Evolutionary conservation across 2,888 invertebrate genomes (phyloP), one percentile per base, ranked within the genome.

Genomic region (Himalopsyche japonica): DNA sequence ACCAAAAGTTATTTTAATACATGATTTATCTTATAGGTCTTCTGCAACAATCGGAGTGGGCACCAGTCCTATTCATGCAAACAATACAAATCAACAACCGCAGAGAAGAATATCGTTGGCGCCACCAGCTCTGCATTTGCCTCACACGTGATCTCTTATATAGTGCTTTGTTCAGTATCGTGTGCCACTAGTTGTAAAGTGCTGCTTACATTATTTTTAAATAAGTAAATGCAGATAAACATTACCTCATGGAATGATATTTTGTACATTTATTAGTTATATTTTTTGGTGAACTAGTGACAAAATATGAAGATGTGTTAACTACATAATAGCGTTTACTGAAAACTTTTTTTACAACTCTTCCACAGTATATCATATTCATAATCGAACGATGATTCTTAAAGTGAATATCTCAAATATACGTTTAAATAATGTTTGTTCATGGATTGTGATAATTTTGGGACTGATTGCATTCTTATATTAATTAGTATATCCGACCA

Each of bases 1-100:
- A 84, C 27, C 27, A 24, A n/a, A 77, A 32, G 12, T 34, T 77
- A 34, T 20, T 34, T 32, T 27, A 18, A 34, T 47, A 18, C 24
- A 20, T 80, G 15, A 57, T 80, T 49, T 34, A n/a, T 81, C 18
- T 48, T 78, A 12, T 47, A 86, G 86, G 76, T 86, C 86, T 12
- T 87, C 87, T n/a, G 84, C 86, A 10, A 80, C 86, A n/a, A 87
- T 87, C 70, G 83, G 82, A 27, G 77, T 78, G 5, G 79, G 80
- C 12, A 77, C 37, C 27, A 83, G 79, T 81, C 87, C 86, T 0
- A 7, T 82, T 20, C 76, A 70, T 18, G 64, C 77, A 6, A 80
- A 80, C 5, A 79, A 79, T 0, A 77, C 37, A 5, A 79, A 43
- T 57, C 49, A 64, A 3, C 76, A 6, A 6, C 84, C 81, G 43